These are phyloP conservation scores for Epizoanthus fatuus DNA, from an alignment of 92 coral and sea anemone genomes.

Conservation along the genomic window DNA sequence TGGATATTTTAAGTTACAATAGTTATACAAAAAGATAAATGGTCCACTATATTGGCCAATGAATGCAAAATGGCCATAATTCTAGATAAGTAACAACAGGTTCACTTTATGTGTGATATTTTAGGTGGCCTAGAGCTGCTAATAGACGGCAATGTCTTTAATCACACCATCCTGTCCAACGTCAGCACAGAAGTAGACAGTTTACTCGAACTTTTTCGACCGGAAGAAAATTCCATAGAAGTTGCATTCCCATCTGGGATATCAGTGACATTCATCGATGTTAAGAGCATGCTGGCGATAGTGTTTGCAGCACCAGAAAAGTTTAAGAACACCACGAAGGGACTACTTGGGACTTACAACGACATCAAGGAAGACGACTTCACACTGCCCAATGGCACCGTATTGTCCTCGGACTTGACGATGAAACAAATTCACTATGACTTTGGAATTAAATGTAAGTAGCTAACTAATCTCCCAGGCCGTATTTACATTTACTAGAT, in stretches of 20 bases:
- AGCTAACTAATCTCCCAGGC: too few relatives aligned
- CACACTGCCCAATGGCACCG: slow-evolving; percentile 61
- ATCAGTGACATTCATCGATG: slow-evolving; percentile 54
- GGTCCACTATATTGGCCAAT: neutral
- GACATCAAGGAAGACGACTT: slow-evolving; percentile 72
- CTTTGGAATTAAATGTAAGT: slow-evolving; percentile 70
- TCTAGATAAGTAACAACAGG: too few relatives aligned
- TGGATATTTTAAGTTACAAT: too few relatives aligned
- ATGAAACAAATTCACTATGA: slow-evolving; percentile 59
- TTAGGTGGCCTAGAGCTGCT: slow-evolving; percentile 57
- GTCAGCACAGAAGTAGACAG: slow-evolving; percentile 33
- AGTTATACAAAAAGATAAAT: neutral
- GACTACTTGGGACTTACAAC: slow-evolving; percentile 74
- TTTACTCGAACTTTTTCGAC: slow-evolving; percentile 53
- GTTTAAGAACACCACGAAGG: slow-evolving; percentile 63
- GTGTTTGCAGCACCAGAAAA: slow-evolving; percentile 48
- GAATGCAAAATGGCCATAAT: too few relatives aligned
- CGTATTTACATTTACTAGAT: too few relatives aligned
- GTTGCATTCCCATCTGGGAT: slow-evolving; percentile 72
- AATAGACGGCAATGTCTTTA: slow-evolving; percentile 40
- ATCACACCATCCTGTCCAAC: slow-evolving; percentile 45
- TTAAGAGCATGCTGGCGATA: slow-evolving; percentile 60
- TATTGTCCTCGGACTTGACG: slow-evolving; percentile 49
- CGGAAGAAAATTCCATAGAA: slow-evolving; percentile 48
- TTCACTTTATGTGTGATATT: neutral